These are phyloP conservation scores for Hydrozoanthus tunicans DNA, from an alignment of 64 coral and sea anemone genomes.

Conservation along the genomic window DNA sequence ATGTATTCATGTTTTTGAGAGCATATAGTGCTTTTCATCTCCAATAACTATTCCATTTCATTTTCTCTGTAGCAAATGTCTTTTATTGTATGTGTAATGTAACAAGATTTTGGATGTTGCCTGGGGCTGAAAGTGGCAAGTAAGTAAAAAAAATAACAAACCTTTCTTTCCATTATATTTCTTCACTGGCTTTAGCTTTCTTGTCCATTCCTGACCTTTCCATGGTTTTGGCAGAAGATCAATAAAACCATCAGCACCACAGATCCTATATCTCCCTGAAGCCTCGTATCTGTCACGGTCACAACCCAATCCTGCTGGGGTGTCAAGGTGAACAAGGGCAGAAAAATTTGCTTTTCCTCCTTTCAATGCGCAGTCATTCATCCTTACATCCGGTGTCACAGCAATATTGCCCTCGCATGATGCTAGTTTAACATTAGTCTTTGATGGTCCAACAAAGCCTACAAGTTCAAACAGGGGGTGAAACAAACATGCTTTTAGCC, in stretches of 20 bases:
- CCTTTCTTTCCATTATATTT: constrained; percentile 47
- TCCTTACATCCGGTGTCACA: constrained; percentile 60
- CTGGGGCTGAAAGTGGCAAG: no score
- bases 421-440: constrained; percentile 25
- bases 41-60: no score
- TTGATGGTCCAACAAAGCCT: constrained; percentile 65
- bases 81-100: no score
- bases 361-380: constrained; percentile 83
- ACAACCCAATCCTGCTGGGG: constrained; percentile 71
- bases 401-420: constrained; percentile 71
- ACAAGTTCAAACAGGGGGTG: not conserved
- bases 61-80: no score
- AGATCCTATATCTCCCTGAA: constrained; percentile 79
- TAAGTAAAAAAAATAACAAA: not conserved
- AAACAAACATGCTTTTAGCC: no score
- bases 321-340: constrained; percentile 65
- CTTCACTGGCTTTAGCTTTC: constrained; percentile 18
- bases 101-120: no score
- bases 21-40: no score
- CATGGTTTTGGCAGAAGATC: constrained; percentile 82
- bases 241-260: constrained; percentile 70
- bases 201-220: constrained; percentile 72
- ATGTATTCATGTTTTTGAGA: no score
- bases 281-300: constrained; percentile 84
- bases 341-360: constrained; percentile 61